Evolutionary conservation across 2,888 invertebrate genomes (phyloP), one percentile per base, ranked within the genome.

Genomic region (Epiperipatus broadwayi): DNA sequence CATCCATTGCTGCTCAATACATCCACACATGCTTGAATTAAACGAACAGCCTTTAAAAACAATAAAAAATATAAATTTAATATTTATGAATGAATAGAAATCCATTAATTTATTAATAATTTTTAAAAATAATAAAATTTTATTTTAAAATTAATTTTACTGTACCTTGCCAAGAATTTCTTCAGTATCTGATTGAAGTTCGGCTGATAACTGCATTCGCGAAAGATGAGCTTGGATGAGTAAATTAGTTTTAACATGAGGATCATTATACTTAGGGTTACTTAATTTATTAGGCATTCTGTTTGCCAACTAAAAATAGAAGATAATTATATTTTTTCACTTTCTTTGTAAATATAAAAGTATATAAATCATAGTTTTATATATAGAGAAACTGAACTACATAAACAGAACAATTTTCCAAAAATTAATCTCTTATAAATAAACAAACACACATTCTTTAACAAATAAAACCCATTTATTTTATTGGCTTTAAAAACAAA

Each of bases 171-270:
- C 72, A 4, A 97, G 68, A 2, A 95, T 83, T 2, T 72, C 59
- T 51, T 91, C 89, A 0, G 91, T 93, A 55, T 97, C 97, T 1
- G 85, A 84, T 54, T 93, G 93, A 39, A 97, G 62, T 58, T 99
- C 97, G 0, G 95, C 89, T 0, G 91, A 83, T 28, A 99, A 64
- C 56, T 91, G 89, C 55, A 87, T 72, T 7, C 97, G 70, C 1
- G 89, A 87, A 10, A 97, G 67, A 59, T 97, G 95, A 1, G 95
- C 91, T 58, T 97, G 95, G 7, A 99, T 64, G 39, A 99, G 58
- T 19, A 97, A 69, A 60, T 95, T 91, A 0, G 89, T 87, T 59
- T 97, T 99, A 20, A 89, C 73, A 55, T 95, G 93, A 0, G 97
- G 95, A 65, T 93, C 91, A 55, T 89, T 87, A 64, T 73, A 89